Conservation (phyloP, 2,113 vertebrate genomes). For the Xiphorhynchus elegans region DNA sequence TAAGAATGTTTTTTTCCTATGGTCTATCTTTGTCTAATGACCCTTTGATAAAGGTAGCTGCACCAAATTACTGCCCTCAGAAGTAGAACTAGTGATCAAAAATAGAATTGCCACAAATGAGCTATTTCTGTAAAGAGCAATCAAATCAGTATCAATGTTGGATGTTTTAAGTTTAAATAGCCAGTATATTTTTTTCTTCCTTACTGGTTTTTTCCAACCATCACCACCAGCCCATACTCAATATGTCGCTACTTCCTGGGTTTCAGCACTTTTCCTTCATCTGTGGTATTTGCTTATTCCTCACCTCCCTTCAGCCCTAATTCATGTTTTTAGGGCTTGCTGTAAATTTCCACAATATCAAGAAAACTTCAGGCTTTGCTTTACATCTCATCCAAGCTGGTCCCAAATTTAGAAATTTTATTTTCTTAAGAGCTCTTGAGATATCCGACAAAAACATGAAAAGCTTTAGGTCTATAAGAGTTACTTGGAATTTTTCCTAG, state of each 20-base stretch:
- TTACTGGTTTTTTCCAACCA: neutral
- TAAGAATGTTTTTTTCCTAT: neutral
- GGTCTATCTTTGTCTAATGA: neutral
- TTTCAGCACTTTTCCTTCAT: neutral
- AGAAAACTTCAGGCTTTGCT: neutral
- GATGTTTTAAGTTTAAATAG: neutral
- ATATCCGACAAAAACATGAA: neutral
- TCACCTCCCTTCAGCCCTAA: neutral
- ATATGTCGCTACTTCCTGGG: neutral
- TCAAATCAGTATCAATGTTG: neutral
- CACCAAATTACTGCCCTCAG: neutral
- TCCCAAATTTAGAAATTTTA: neutral
- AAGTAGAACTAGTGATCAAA: neutral
- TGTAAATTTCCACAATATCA: neutral
- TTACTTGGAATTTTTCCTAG: neutral
- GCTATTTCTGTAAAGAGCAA: neutral
- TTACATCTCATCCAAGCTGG: neutral
- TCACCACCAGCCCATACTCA: neutral
- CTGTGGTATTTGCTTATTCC: neutral
- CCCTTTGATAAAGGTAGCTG: neutral
- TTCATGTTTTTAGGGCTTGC: neutral
- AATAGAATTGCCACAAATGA: neutral
- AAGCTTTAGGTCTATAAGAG: neutral
- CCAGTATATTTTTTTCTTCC: neutral
- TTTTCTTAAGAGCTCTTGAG: neutral